These are phyloP conservation scores for Calyptomena viridis DNA, from an alignment of 2,113 vertebrate species.

Conservation along the genomic window DNA sequence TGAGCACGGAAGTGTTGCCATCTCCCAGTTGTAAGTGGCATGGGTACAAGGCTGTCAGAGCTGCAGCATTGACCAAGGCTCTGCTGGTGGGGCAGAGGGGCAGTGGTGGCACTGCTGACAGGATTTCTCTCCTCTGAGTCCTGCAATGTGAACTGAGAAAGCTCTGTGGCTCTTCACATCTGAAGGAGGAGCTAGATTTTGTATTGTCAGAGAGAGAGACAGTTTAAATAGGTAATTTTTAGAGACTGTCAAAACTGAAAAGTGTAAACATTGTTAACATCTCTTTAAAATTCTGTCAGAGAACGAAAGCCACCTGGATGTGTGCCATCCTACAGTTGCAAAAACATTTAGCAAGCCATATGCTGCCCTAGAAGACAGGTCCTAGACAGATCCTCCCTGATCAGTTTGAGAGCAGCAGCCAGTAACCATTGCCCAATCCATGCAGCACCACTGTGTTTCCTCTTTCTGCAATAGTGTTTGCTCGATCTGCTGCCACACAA, in stretches of 20 bases:
- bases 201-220: background rate
- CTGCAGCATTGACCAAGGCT: background rate
- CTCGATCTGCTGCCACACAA: accelerated
- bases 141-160: background rate
- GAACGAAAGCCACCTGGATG: background rate
- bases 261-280: slow-evolving; percentile 38
- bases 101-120: accelerated
- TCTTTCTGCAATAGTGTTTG: background rate
- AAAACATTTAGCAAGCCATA: slow-evolving; percentile 14
- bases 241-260: slow-evolving; percentile 25
- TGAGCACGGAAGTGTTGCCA: background rate
- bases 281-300: slow-evolving; percentile 39
- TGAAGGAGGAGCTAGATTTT: background rate
- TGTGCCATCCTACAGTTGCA: slow-evolving; percentile 5
- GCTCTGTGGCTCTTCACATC: background rate
- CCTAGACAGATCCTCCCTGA: background rate
- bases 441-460: background rate
- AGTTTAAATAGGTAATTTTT: slow-evolving; percentile 37
- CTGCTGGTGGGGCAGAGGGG: background rate
- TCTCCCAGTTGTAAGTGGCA: background rate
- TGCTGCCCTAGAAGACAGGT: slow-evolving; percentile 18
- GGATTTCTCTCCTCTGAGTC: background rate
- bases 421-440: background rate
- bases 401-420: background rate
- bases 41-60: background rate